A percentile compares a stretch with the other conserved stretches of the same genome.
phyloP scores from a whole-genome alignment of 37 sponge, comb jelly and placozoan genomes.

The Diacarnus erythraeanus region DNA sequence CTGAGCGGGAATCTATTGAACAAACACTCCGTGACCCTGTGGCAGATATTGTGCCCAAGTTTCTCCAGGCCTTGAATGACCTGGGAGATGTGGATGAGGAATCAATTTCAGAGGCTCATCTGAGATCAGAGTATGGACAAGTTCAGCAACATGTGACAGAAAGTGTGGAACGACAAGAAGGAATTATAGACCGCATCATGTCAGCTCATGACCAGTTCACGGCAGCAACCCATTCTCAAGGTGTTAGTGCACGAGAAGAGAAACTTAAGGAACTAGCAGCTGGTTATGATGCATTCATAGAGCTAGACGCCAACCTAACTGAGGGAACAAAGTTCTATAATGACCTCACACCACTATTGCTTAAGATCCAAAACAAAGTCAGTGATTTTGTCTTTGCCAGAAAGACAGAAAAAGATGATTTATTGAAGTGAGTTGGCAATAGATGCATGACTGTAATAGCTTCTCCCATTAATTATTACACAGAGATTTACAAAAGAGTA shows the following conservation, averaged over 20 bases:
- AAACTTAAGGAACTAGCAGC: constrained; percentile 77
- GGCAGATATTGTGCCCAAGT: constrained; percentile 79
- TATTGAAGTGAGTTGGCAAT: constrained; percentile 71
- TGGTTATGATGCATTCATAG: constrained; percentile 85
- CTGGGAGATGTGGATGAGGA: constrained; percentile 82
- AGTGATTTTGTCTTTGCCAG: constrained; percentile 90
- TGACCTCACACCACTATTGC: constrained; percentile 86
- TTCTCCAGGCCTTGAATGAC: constrained; percentile 73
- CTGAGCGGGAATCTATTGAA: constrained; percentile 80
- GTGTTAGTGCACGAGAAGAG: constrained; percentile 58
- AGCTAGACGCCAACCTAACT: constrained; percentile 71
- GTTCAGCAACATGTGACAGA: constrained; percentile 69
- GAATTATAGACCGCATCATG: constrained; percentile 36
- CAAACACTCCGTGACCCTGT: constrained; percentile 64
- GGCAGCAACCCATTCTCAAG: constrained; percentile 25
- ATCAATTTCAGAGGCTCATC: constrained; percentile 73
- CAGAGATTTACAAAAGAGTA: constrained; percentile 72
- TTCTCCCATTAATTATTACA: neutral
- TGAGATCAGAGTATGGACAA: constrained; percentile 56
- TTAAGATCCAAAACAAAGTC: constrained; percentile 83
- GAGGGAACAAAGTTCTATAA: constrained; percentile 97
- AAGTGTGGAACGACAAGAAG: constrained; percentile 35
- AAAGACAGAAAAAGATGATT: constrained; percentile 94
- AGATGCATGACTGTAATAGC: neutral
- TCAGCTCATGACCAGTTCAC: constrained; percentile 45